phyloP scores from a whole-genome alignment of 1,140 invertebrate species.

The Sycobia sp. region DNA sequence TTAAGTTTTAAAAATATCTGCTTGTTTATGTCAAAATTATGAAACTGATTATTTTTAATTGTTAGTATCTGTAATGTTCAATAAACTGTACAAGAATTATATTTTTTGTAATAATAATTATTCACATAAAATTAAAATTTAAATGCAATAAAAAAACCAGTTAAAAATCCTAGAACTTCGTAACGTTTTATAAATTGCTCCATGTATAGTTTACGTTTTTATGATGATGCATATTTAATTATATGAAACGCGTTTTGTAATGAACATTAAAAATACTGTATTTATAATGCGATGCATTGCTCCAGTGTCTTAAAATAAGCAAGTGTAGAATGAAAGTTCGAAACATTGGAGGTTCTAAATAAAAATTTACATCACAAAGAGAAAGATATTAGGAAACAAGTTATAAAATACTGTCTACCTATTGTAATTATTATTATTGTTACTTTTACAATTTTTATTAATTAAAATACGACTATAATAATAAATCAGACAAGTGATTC shows the following conservation, averaged over 20 bases:
- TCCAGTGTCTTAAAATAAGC: constrained; percentile 21
- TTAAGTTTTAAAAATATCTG: constrained; percentile 2
- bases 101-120: constrained; percentile 10
- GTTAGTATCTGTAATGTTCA: constrained; percentile 13
- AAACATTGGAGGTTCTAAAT: constrained; percentile 14
- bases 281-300: constrained; percentile 15
- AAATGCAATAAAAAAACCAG: constrained; percentile 7
- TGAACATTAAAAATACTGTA: constrained; percentile 19
- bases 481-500: constrained; percentile 31
- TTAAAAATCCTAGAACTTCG: constrained; percentile 7
- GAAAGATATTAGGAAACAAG: constrained; percentile 13
- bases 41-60: constrained; percentile 5
- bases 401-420: constrained; percentile 35
- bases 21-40: constrained; percentile 1
- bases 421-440: constrained; percentile 38
- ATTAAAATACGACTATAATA: constrained; percentile 40
- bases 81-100: neutral
- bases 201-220: constrained; percentile 9
- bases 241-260: constrained; percentile 19
- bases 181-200: constrained; percentile 14
- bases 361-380: constrained; percentile 22
- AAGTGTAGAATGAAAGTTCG: constrained; percentile 12
- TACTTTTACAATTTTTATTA: constrained; percentile 45
- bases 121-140: constrained; percentile 15
- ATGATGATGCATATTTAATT: constrained; percentile 10